Percentiles rank a stretch among this genome's conserved stretches.
These are phyloP conservation scores for Agapornis roseicollis DNA, from an alignment of 2,113 vertebrate genomes.

Conservation along the genomic window DNA sequence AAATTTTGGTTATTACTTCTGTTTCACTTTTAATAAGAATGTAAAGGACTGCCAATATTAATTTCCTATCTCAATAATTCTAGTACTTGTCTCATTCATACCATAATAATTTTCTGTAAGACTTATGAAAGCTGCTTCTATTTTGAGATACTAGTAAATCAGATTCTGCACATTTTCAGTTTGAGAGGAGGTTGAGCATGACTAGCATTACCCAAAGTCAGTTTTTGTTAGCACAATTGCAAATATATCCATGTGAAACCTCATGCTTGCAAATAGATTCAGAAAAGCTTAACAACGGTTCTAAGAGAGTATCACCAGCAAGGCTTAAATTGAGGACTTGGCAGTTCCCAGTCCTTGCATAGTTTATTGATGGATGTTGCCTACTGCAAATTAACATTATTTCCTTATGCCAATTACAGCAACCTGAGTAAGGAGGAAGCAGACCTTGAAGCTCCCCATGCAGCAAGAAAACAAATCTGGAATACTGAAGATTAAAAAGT, in stretches of 20 bases:
- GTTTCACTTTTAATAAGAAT: not conserved
- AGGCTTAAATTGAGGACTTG: not conserved
- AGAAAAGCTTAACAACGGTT: not conserved
- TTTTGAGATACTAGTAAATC: not conserved
- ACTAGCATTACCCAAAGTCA: not conserved
- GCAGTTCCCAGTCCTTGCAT: not conserved
- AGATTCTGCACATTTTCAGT: not conserved
- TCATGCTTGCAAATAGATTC: not conserved
- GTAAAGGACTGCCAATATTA: not conserved
- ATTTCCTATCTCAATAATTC: constrained; percentile 2
- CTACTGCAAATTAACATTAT: not conserved
- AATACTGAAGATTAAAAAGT: constrained; percentile 72
- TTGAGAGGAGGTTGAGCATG: not conserved
- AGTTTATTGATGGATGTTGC: not conserved
- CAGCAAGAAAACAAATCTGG: constrained; percentile 36
- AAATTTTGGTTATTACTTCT: not conserved
- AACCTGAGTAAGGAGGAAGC: not conserved
- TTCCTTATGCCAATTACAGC: not conserved
- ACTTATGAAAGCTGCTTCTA: not conserved
- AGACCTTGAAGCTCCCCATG: constrained; percentile 30
- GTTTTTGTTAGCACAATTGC: not conserved
- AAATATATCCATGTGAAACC: not conserved
- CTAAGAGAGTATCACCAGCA: not conserved
- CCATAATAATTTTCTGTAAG: not conserved
- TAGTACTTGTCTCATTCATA: not conserved